Evolutionary conservation across 2,797 vertebrate genomes (phyloP).

Genomic region (Hemibagrus guttatus): DNA sequence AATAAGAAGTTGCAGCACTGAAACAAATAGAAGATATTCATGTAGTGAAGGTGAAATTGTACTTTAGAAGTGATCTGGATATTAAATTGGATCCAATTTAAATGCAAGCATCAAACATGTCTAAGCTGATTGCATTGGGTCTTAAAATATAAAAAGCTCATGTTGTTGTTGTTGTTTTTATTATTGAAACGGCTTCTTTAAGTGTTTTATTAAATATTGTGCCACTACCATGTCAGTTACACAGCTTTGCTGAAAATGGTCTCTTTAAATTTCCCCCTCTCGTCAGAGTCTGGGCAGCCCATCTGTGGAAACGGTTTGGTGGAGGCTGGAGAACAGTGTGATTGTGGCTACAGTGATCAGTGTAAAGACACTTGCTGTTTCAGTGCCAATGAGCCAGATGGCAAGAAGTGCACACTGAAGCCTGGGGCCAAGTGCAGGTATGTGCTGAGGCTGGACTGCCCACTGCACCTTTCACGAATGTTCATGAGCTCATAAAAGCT

Average conservation of each 20-base stretch:
- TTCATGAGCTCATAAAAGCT: background rate
- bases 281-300: slow-evolving; percentile 92
- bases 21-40: background rate
- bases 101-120: background rate
- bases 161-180: too few species aligned
- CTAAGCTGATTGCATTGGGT: background rate
- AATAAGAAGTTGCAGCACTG: background rate
- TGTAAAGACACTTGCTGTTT: slow-evolving; percentile 90
- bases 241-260: background rate
- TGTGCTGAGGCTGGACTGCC: background rate
- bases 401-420: slow-evolving; percentile 83
- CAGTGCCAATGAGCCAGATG: slow-evolving; percentile 80
- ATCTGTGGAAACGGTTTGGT: slow-evolving; percentile 97
- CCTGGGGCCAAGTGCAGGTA: slow-evolving; percentile 86
- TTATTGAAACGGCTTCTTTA: background rate
- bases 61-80: background rate
- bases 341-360: slow-evolving; percentile 94
- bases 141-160: background rate
- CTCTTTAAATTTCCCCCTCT: background rate
- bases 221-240: background rate
- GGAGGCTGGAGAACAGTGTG: slow-evolving; percentile 89
- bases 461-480: background rate
- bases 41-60: background rate
- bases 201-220: background rate
- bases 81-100: background rate